These are phyloP conservation scores for Rhabdophis nuchalis DNA, from an alignment of 2,797 vertebrate genomes.

Conservation along the genomic window DNA sequence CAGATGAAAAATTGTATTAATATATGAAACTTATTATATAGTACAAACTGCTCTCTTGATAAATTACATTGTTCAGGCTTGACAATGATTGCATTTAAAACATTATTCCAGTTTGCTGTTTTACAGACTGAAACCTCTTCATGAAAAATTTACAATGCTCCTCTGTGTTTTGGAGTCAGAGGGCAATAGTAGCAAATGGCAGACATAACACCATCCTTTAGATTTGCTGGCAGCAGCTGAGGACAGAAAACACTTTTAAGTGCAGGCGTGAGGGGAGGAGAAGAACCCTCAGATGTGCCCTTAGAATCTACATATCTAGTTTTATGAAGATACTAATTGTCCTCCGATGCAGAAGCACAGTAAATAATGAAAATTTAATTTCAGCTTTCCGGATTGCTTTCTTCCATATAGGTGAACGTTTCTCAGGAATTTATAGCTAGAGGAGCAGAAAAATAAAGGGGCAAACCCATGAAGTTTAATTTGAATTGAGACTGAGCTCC, in stretches of 20 bases:
- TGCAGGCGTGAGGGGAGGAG: conserved; percentile 45
- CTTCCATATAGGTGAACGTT: conserved; percentile 81
- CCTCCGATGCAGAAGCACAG: conserved; percentile 78
- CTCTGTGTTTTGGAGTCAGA: conserved; percentile 81
- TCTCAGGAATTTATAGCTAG: conserved; percentile 82
- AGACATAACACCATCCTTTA: conserved; percentile 78
- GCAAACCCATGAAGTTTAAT: conserved; percentile 80
- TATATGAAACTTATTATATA: conserved; percentile 99
- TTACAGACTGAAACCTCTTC: conserved; percentile 87
- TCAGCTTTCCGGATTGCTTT: conserved; percentile 79
- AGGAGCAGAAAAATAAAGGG: conserved; percentile 71
- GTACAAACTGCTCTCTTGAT: conserved; percentile 99
- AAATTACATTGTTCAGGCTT: conserved; percentile 99
- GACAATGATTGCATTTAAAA: conserved; percentile 99
- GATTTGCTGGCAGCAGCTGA: conserved; percentile 71
- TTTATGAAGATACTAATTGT: conserved; percentile 94
- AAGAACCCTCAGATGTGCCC: conserved; percentile 55
- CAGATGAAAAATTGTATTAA: conserved; percentile 99
- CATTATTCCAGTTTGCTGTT: conserved; percentile 97
- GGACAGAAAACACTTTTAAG: conserved; percentile 68
- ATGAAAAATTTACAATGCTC: conserved; percentile 96
- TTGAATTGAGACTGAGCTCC: conserved; percentile 75
- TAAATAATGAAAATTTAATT: conserved; percentile 99
- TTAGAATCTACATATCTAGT: conserved; percentile 75
- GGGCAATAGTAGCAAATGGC: conserved; percentile 84